A percentile compares a stretch with the other conserved stretches of the same genome.
Evolutionary conservation across 2,888 invertebrate genomes (phyloP).

Genomic region (Monoplex corrugatus): DNA sequence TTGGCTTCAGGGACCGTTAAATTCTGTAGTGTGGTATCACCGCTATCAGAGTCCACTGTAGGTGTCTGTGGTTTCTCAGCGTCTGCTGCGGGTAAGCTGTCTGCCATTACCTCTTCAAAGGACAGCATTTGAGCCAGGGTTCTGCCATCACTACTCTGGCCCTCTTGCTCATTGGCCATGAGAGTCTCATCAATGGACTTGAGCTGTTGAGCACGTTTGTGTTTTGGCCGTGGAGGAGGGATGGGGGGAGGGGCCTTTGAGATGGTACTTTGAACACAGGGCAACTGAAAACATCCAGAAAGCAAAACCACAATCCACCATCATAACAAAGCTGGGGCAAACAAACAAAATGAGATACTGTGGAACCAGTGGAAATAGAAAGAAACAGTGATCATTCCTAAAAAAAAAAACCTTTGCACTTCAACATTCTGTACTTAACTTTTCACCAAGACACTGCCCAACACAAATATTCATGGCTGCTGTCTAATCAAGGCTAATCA

Average conservation of each 20-base stretch:
- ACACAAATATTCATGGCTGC: too few species aligned
- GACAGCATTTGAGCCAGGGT: not conserved
- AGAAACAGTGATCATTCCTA: too few species aligned
- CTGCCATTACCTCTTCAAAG: conserved; percentile 6
- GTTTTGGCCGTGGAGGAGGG: conserved; percentile 47
- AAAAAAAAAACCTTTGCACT: too few species aligned
- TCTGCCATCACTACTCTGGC: too few species aligned
- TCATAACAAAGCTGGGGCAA: not conserved
- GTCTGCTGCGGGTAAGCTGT: not conserved
- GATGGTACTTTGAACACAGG: conserved; percentile 49
- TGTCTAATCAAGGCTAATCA: too few species aligned
- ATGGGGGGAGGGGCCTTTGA: conserved; percentile 42
- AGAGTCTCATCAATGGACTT: conserved; percentile 12
- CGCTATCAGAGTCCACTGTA: not conserved
- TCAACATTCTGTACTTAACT: too few species aligned
- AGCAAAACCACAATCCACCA: conserved; percentile 34
- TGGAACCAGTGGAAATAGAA: not conserved
- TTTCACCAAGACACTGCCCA: too few species aligned
- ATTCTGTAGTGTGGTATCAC: not conserved
- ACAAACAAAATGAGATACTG: not conserved
- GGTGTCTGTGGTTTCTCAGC: not conserved
- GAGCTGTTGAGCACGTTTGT: conserved; percentile 40
- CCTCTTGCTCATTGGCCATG: not conserved
- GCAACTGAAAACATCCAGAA: conserved; percentile 52
- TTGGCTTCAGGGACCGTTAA: not conserved